Conservation (phyloP, 2,797 vertebrate genomes). For the Echiichthys vipera region DNA sequence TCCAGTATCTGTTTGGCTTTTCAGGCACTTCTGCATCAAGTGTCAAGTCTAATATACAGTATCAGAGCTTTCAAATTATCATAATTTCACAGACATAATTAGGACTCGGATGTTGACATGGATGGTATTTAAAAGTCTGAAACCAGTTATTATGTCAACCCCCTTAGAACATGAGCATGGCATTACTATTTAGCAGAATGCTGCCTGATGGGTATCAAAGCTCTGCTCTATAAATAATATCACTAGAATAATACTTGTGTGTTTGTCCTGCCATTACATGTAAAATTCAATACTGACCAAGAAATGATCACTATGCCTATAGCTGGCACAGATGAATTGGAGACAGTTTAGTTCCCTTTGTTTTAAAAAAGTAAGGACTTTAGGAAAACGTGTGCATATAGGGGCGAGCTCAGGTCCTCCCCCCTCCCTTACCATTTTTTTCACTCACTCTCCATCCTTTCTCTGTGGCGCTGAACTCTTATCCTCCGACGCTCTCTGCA, state of each 20-base stretch:
- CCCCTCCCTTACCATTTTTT: background rate
- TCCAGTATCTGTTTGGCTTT: background rate
- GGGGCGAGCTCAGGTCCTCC: background rate
- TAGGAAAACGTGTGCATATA: too few relatives aligned
- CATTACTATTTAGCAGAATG: slow-evolving; percentile 23
- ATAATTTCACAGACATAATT: slow-evolving; percentile 23
- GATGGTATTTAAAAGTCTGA: slow-evolving; percentile 27
- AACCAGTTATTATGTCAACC: slow-evolving; percentile 21
- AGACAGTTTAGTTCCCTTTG: too few relatives aligned
- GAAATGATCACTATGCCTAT: too few relatives aligned
- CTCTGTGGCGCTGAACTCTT: slow-evolving; percentile 20
- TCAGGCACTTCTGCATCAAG: background rate
- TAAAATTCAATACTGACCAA: too few relatives aligned
- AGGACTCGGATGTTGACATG: slow-evolving; percentile 24
- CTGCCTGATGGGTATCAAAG: background rate
- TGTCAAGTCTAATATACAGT: background rate
- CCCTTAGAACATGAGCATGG: background rate
- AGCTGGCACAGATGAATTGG: too few relatives aligned
- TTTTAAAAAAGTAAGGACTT: too few relatives aligned
- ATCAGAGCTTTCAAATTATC: background rate
- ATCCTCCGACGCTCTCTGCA: background rate
- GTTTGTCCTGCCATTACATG: slow-evolving; percentile 6
- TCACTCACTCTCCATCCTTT: background rate
- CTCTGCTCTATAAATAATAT: background rate
- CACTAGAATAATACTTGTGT: too few relatives aligned